Percentiles rank a stretch among this genome's conserved stretches.
Evolutionary conservation across 1,140 invertebrate species (phyloP).

Genomic region (Acromyrmex echinatior): DNA sequence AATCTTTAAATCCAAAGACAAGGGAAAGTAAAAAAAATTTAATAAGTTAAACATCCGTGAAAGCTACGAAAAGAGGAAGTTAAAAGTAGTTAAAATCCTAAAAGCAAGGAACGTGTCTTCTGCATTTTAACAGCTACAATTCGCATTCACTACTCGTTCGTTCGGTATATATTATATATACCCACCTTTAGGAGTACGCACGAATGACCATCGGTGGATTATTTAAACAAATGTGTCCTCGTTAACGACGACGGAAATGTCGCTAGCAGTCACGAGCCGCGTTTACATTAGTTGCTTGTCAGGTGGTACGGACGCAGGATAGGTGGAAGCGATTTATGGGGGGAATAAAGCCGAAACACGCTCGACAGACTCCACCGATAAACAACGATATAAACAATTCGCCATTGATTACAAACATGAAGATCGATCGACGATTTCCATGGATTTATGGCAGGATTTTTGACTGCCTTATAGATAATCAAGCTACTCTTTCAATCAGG

Average conservation of each 20-base stretch:
- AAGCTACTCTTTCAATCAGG: background rate
- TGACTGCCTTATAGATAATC: background rate
- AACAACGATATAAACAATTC: conserved; percentile 74
- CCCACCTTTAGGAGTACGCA: background rate
- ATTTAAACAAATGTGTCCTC: conserved; percentile 68
- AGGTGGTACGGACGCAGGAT: conserved; percentile 57
- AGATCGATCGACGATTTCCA: conserved; percentile 48
- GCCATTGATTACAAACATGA: conserved; percentile 50
- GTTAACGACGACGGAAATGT: conserved; percentile 59
- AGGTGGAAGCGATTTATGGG: conserved; percentile 52
- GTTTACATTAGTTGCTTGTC: conserved; percentile 75
- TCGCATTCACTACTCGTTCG: conserved; percentile 19
- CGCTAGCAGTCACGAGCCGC: conserved; percentile 54
- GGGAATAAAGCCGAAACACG: conserved; percentile 63
- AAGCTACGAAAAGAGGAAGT: background rate
- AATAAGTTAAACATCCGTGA: background rate
- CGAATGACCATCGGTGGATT: conserved; percentile 32
- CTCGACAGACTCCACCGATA: conserved; percentile 56
- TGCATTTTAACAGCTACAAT: conserved; percentile 2
- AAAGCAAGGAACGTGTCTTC: background rate
- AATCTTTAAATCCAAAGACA: background rate
- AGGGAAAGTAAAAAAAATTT: background rate
- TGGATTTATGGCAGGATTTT: conserved; percentile 52
- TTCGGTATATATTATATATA: background rate
- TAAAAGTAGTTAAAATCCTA: background rate